Evolutionary conservation across 2,797 vertebrate species (phyloP).

Genomic region (Syncerus caffer): DNA sequence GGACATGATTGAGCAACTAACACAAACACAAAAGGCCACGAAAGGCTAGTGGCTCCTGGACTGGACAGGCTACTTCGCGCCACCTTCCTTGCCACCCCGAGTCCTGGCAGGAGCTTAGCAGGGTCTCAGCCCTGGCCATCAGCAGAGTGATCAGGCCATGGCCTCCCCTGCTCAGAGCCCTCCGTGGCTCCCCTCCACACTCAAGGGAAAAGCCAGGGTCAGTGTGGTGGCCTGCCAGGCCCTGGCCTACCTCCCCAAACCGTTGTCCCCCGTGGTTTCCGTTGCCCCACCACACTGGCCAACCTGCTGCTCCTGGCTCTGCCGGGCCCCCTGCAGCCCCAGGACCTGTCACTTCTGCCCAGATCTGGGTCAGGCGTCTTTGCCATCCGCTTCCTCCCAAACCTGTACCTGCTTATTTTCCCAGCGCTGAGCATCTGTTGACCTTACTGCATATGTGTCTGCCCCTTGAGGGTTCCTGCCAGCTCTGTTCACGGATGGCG

Average conservation of each 20-base stretch:
- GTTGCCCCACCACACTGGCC: not conserved
- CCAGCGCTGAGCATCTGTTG: not conserved
- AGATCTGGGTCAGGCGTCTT: not conserved
- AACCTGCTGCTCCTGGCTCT: not conserved
- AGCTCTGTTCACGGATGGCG: accelerated
- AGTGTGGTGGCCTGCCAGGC: not conserved
- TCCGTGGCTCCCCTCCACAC: accelerated
- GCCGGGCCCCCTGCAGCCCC: not conserved
- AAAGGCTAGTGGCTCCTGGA: accelerated
- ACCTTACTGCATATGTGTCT: not conserved
- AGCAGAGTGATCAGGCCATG: accelerated
- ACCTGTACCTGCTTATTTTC: too few relatives aligned
- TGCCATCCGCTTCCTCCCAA: not conserved
- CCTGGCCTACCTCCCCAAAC: not conserved
- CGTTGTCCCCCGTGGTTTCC: not conserved
- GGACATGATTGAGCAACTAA: not conserved
- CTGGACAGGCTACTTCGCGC: not conserved
- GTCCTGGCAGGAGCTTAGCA: not conserved
- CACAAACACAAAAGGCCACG: not conserved
- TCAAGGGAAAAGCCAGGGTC: not conserved
- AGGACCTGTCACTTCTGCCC: not conserved
- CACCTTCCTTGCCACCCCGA: accelerated
- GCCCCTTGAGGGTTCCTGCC: not conserved
- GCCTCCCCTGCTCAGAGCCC: not conserved
- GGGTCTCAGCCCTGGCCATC: not conserved